These are phyloP conservation scores for Agrypnia vestita DNA, from an alignment of 1,140 invertebrate species.

Conservation along the genomic window DNA sequence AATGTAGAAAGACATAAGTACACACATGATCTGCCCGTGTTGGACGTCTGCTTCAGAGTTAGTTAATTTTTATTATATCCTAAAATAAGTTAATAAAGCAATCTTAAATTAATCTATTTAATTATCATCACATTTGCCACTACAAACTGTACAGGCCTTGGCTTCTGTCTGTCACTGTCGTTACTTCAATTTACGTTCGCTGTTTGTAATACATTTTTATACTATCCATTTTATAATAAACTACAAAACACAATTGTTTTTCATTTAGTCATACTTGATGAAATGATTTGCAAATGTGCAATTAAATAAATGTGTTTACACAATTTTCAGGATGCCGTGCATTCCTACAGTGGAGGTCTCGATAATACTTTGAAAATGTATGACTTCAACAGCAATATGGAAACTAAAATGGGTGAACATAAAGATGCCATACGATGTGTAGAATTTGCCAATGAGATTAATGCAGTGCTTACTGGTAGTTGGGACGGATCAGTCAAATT, in stretches of 20 bases:
- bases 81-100: neutral
- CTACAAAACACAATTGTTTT: no score
- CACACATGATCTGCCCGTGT: constrained; percentile 87
- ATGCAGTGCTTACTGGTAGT: constrained; percentile 94
- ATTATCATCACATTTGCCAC: neutral
- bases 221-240: no score
- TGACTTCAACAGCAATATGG: constrained; percentile 91
- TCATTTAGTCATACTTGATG: no score
- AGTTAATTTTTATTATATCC: constrained; percentile 60
- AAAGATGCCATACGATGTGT: constrained; percentile 93
- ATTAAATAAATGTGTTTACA: constrained; percentile 4
- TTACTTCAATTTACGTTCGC: no score
- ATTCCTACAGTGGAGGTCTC: constrained; percentile 94
- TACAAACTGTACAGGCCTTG: no score
- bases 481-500: constrained; percentile 97
- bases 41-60: constrained; percentile 96
- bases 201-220: no score
- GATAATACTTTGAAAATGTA: constrained; percentile 94
- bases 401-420: constrained; percentile 90
- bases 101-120: constrained; percentile 16
- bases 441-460: constrained; percentile 92
- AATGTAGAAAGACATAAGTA: constrained; percentile 93
- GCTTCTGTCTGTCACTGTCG: no score
- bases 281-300: no score
- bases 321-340: constrained; percentile 88